Conservation (phyloP, 2,797 vertebrate species). For the Danio jaintianensis region DNA sequence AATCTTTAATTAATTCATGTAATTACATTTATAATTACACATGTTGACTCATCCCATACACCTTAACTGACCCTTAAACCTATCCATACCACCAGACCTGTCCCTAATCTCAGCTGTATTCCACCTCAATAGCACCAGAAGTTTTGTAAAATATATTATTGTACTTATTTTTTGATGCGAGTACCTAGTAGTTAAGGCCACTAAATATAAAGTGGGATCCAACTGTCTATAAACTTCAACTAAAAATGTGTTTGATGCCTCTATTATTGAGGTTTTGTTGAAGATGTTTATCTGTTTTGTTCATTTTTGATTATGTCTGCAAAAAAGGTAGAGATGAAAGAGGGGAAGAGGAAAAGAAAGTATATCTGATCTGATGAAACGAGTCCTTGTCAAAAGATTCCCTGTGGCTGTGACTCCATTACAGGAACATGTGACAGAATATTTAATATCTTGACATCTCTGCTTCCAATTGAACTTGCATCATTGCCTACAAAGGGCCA, state of each 20-base stretch:
- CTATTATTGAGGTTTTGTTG: background rate
- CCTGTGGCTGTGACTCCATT: conserved; percentile 37
- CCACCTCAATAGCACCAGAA: no score
- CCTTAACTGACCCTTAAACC: no score
- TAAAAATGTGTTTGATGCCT: background rate
- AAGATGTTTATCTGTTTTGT: background rate
- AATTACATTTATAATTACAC: no score
- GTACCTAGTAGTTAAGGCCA: no score
- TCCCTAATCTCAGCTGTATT: no score
- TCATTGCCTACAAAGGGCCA: conserved; percentile 48
- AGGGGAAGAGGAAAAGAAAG: background rate
- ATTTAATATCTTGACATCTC: conserved; percentile 56
- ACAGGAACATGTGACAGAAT: conserved; percentile 63
- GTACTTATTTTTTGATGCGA: no score
- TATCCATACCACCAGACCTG: no score
- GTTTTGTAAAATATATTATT: no score
- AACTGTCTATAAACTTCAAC: no score
- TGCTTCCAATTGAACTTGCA: conserved; percentile 59
- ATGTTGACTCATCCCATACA: no score
- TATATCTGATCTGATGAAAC: conserved; percentile 42
- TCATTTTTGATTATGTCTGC: background rate
- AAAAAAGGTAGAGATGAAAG: background rate
- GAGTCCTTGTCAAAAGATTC: conserved; percentile 46
- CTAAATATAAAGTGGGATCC: no score
- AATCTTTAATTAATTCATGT: no score